Conservation (phyloP, 2,888 invertebrate species). For the Dolichopus griseipennis region DNA sequence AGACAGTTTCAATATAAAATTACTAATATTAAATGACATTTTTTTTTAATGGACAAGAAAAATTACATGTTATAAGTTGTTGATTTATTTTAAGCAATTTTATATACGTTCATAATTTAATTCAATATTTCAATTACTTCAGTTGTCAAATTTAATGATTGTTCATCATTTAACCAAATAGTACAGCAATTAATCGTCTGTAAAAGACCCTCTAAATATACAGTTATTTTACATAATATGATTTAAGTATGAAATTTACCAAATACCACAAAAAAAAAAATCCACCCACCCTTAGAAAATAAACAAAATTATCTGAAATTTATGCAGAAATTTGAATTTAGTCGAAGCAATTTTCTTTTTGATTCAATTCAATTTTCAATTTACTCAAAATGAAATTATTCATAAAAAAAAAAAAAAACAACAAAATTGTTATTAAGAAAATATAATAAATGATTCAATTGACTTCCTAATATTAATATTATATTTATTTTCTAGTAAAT, state of each 20-base stretch:
- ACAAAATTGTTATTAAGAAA: background rate
- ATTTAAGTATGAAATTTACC: too few relatives aligned
- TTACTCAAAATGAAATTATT: background rate
- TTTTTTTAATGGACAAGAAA: too few relatives aligned
- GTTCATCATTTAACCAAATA: background rate
- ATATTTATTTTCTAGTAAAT: background rate
- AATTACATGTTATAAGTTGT: background rate
- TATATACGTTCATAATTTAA: background rate
- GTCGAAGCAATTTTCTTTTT: background rate
- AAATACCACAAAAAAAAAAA: too few relatives aligned
- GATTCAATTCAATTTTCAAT: background rate
- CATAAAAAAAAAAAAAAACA: background rate
- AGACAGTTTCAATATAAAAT: too few relatives aligned
- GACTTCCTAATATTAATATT: background rate
- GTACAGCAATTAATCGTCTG: background rate
- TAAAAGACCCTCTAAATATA: background rate
- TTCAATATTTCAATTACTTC: constrained; percentile 1
- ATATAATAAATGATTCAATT: background rate
- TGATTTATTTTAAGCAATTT: background rate
- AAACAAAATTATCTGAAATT: too few relatives aligned
- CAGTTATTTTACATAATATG: background rate
- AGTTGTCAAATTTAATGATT: background rate
- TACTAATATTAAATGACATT: too few relatives aligned
- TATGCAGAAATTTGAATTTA: too few relatives aligned
- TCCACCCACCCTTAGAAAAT: background rate